Conservation (phyloP, 2,797 vertebrate species). For the Danio kyathit region DNA sequence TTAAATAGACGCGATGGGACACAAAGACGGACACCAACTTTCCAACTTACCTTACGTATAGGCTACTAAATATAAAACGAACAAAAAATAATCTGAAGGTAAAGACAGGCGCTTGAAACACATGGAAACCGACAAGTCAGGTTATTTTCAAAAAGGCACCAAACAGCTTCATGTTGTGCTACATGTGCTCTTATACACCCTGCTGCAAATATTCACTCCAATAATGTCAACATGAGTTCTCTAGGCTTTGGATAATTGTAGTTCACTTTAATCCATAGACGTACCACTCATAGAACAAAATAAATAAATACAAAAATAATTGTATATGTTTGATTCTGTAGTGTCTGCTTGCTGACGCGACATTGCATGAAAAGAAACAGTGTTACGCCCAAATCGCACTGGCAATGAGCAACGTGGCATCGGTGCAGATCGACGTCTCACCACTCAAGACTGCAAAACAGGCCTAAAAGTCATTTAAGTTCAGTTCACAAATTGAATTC, state of each 20-base stretch:
- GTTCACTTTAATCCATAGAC: constrained; percentile 74
- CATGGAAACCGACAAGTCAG: constrained; percentile 87
- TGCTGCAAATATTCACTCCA: constrained; percentile 67
- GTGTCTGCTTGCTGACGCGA: constrained; percentile 47
- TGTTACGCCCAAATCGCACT: constrained; percentile 42
- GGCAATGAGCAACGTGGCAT: constrained; percentile 62
- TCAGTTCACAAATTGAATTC: constrained; percentile 46
- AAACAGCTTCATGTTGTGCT: constrained; percentile 88
- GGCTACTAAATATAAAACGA: constrained; percentile 67
- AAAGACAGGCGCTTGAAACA: constrained; percentile 82
- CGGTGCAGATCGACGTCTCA: constrained; percentile 14
- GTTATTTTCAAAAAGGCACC: constrained; percentile 95
- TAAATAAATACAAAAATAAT: constrained; percentile 89
- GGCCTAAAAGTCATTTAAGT: constrained; percentile 38
- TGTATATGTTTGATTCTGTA: constrained; percentile 61
- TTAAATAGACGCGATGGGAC: constrained; percentile 68
- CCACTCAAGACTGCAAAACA: constrained; percentile 18
- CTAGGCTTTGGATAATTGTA: constrained; percentile 83
- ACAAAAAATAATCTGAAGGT: constrained; percentile 55
- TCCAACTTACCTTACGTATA: constrained; percentile 62
- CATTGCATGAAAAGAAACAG: constrained; percentile 42
- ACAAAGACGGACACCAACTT: constrained; percentile 52
- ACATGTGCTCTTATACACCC: constrained; percentile 80
- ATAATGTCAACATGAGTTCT: constrained; percentile 67
- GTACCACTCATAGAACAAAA: constrained; percentile 71